phyloP scores from a whole-genome alignment of 2,888 invertebrate species.

The Meiosimyza platycephala region DNA sequence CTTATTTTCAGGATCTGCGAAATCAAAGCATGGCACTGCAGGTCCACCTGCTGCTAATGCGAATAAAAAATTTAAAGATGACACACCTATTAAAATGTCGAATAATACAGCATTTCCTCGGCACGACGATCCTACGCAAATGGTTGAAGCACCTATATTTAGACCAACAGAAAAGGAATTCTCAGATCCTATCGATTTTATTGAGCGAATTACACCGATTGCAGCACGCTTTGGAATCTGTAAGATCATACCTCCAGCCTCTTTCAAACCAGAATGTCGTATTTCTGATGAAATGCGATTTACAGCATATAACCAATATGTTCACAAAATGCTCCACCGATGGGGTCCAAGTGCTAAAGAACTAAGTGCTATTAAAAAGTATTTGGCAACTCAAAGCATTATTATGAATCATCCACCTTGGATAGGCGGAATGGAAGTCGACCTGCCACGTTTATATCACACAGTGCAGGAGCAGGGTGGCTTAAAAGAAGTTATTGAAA shows the following conservation, averaged over 20 bases:
- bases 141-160: slow-evolving; percentile 83
- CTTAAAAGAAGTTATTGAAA: slow-evolving; percentile 85
- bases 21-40: slow-evolving; percentile 56
- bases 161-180: slow-evolving; percentile 86
- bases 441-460: slow-evolving; percentile 86
- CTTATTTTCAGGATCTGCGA: slow-evolving; percentile 64
- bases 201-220: slow-evolving; percentile 79
- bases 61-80: slow-evolving; percentile 65
- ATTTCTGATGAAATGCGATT: slow-evolving; percentile 88
- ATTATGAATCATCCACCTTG: slow-evolving; percentile 80
- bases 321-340: slow-evolving; percentile 85
- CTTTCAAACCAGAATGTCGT: slow-evolving; percentile 84
- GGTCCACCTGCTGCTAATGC: slow-evolving; percentile 54
- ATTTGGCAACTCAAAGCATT: slow-evolving; percentile 82
- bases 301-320: slow-evolving; percentile 88
- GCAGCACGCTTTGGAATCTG: slow-evolving; percentile 89
- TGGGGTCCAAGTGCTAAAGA: slow-evolving; percentile 92
- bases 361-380: slow-evolving; percentile 85
- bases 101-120: slow-evolving; percentile 69
- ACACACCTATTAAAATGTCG: slow-evolving; percentile 65
- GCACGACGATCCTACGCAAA: slow-evolving; percentile 68
- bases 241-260: slow-evolving; percentile 84
- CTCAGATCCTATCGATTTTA: slow-evolving; percentile 86
- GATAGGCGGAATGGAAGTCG: slow-evolving; percentile 92
- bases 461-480: slow-evolving; percentile 89